These are phyloP conservation scores for Acanthurus tractus DNA, from an alignment of 2,797 vertebrate species.

Conservation along the genomic window DNA sequence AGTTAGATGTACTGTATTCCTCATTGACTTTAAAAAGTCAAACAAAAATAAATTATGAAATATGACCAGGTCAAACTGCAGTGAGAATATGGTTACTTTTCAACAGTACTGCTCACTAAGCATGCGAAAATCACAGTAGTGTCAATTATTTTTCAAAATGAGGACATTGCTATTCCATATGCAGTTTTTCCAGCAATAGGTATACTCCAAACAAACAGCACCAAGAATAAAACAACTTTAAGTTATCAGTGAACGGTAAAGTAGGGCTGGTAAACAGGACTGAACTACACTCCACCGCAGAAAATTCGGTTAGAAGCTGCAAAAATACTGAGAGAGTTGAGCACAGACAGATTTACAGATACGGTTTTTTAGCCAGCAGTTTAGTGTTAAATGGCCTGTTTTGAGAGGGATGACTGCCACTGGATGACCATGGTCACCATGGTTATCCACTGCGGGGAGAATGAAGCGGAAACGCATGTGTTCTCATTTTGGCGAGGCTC, in stretches of 20 bases:
- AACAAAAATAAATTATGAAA: not conserved
- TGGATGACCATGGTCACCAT: conserved; percentile 1
- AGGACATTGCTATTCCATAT: not conserved
- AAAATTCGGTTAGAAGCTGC: conserved; percentile 2
- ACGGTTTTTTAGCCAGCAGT: not conserved
- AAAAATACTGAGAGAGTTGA: not conserved
- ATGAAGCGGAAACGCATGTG: not conserved
- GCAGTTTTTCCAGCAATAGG: not conserved
- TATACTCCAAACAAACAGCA: not conserved
- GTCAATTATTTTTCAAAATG: not conserved
- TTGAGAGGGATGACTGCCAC: not conserved
- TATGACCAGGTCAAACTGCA: not conserved
- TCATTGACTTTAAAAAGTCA: not conserved
- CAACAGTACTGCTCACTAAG: conserved; percentile 9
- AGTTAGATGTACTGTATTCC: not conserved
- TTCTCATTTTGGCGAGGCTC: not conserved
- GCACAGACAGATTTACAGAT: conserved; percentile 8
- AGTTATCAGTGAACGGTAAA: not conserved
- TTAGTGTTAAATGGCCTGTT: not conserved
- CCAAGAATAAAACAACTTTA: conserved; percentile 3
- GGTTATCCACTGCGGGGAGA: conserved; percentile 10
- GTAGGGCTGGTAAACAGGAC: not conserved
- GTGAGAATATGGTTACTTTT: conserved; percentile 6
- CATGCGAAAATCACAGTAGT: conserved; percentile 5
- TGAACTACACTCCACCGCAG: conserved; percentile 6